phyloP scores from a whole-genome alignment of 2,797 vertebrate species.

The Ctenopoma multispine region DNA sequence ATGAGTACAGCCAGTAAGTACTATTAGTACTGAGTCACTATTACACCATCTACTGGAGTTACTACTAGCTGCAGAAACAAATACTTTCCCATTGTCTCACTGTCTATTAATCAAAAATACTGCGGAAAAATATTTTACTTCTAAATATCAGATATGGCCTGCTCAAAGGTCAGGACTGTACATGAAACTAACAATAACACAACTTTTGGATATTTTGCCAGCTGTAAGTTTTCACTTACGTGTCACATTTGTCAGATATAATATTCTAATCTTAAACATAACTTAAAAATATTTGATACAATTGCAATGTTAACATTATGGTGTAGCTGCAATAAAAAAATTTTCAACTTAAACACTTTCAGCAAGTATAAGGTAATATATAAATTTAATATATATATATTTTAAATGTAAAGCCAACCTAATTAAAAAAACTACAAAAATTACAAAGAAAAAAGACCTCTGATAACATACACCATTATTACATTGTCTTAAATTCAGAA shows the following conservation, averaged over 20 bases:
- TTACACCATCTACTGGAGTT: constrained; percentile 77
- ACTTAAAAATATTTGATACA: neutral
- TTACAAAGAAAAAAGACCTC: neutral
- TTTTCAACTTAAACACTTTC: neutral
- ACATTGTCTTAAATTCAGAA: neutral
- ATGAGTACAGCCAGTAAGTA: constrained; percentile 75
- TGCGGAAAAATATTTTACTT: too few relatives aligned
- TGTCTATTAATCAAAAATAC: constrained; percentile 39
- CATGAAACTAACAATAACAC: neutral
- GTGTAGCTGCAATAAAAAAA: neutral
- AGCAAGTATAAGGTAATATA: neutral
- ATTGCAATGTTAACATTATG: neutral
- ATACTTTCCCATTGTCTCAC: constrained; percentile 41
- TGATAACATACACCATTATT: neutral
- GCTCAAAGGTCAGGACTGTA: neutral
- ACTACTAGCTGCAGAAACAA: constrained; percentile 60
- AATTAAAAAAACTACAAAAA: neutral
- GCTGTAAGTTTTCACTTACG: constrained; percentile 5
- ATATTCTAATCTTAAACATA: constrained; percentile 16
- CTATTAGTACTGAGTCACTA: constrained; percentile 59
- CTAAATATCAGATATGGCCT: neutral
- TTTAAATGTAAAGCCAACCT: neutral
- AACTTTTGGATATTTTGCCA: neutral
- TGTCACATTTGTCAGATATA: neutral
- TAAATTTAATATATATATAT: too few relatives aligned